These are phyloP conservation scores for Steatocranus sp. DNA, from an alignment of 2,797 vertebrate species.

Conservation along the genomic window DNA sequence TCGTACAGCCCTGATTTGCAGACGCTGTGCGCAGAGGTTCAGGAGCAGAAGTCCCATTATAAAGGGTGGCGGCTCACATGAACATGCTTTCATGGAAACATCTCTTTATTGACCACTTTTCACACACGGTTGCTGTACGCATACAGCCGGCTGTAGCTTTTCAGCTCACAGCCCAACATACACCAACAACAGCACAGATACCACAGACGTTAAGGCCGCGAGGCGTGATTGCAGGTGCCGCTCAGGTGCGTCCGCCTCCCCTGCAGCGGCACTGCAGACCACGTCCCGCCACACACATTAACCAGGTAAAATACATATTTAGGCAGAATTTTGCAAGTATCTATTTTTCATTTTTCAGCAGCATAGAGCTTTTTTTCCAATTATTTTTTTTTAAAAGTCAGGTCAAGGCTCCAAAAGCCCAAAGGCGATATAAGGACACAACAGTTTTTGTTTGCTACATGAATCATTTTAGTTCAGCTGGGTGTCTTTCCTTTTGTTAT, in stretches of 20 bases:
- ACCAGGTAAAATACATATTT: too few species aligned
- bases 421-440: fast-evolving
- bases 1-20: fast-evolving
- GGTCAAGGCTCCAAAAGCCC: too few species aligned
- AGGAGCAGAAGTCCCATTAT: not conserved
- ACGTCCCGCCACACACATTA: fast-evolving
- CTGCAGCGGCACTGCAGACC: fast-evolving
- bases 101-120: not conserved
- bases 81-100: not conserved
- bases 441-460: too few species aligned
- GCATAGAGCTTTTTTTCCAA: not conserved
- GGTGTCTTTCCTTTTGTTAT: not conserved
- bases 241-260: too few species aligned
- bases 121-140: fast-evolving
- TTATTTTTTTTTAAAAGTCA: not conserved
- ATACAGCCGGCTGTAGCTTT: not conserved
- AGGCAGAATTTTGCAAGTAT: too few species aligned
- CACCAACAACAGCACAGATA: fast-evolving
- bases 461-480: too few species aligned
- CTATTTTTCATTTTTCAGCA: not conserved
- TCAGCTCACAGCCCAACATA: not conserved
- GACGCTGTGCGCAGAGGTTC: not conserved
- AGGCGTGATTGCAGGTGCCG: too few species aligned
- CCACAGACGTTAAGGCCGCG: too few species aligned
- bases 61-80: too few species aligned